These are phyloP conservation scores for Acanthopagrus latus DNA, from an alignment of 2,797 vertebrate species.

Conservation along the genomic window DNA sequence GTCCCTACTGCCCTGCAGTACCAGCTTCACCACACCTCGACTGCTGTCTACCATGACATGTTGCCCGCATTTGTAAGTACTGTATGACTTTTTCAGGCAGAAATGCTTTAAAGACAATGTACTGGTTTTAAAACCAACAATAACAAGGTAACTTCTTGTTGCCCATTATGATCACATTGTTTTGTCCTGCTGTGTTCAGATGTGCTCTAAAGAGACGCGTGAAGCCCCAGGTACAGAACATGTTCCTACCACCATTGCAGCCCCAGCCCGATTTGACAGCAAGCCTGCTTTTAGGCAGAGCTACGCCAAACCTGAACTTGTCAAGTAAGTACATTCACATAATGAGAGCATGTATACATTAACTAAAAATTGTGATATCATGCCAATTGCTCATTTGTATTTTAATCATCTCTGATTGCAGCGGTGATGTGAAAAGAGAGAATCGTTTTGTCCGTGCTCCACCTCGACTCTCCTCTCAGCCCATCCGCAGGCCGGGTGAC, in stretches of 20 bases:
- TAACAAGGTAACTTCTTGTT: background rate
- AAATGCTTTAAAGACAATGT: background rate
- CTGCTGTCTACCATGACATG: slow-evolving; percentile 97
- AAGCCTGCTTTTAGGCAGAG: slow-evolving; percentile 90
- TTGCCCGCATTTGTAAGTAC: slow-evolving; percentile 98
- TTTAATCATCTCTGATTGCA: slow-evolving; percentile 50
- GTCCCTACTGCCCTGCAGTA: slow-evolving; percentile 91
- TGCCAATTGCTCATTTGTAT: slow-evolving; percentile 1
- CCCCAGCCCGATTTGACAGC: slow-evolving; percentile 93
- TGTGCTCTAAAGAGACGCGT: slow-evolving; percentile 94
- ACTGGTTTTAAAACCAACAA: background rate
- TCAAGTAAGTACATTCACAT: slow-evolving; percentile 79
- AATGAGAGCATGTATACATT: background rate
- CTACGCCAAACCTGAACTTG: slow-evolving; percentile 88
- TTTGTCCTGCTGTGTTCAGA: slow-evolving; percentile 81
- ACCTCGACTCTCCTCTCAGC: slow-evolving; percentile 86
- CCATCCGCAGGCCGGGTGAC: slow-evolving; percentile 89
- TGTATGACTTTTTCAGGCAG: background rate
- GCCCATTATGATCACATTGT: background rate
- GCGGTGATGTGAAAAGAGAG: slow-evolving; percentile 90
- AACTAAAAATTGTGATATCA: background rate
- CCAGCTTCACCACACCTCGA: slow-evolving; percentile 93
- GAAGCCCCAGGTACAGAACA: slow-evolving; percentile 88
- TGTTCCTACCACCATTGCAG: slow-evolving; percentile 82
- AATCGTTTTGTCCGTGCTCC: slow-evolving; percentile 85